These are phyloP conservation scores for Nothobranchius kuhntae DNA, from an alignment of 2,113 vertebrate species.

Conservation along the genomic window DNA sequence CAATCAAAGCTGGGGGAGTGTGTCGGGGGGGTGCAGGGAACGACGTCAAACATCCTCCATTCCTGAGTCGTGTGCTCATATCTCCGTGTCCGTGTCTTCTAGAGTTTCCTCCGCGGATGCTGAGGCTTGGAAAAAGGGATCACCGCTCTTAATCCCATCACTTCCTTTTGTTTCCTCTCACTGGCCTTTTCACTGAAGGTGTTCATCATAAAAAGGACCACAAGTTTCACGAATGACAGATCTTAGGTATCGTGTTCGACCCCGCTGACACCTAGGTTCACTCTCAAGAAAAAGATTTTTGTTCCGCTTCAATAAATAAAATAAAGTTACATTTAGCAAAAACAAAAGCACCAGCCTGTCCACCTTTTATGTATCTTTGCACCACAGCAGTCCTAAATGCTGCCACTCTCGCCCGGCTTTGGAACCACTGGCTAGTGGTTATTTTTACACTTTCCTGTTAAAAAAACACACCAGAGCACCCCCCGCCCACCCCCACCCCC, in stretches of 20 bases:
- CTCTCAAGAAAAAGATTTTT: neutral
- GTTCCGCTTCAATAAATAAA: neutral
- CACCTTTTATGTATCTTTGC: constrained; percentile 26
- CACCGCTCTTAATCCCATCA: constrained; percentile 49
- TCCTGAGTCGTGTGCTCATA: constrained; percentile 78
- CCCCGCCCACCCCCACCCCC: constrained; percentile 65
- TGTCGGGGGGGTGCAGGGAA: constrained; percentile 64
- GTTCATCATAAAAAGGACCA: too few relatives aligned
- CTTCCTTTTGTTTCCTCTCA: constrained; percentile 43
- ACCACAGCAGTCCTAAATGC: constrained; percentile 46
- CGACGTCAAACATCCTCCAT: constrained; percentile 83
- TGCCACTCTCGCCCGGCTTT: constrained; percentile 39
- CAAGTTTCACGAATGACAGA: too few relatives aligned
- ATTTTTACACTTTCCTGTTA: constrained; percentile 98
- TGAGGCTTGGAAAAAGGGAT: constrained; percentile 57
- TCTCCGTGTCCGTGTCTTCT: constrained; percentile 73
- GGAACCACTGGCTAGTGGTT: constrained; percentile 80
- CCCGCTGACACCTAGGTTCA: too few relatives aligned
- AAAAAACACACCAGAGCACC: constrained; percentile 78
- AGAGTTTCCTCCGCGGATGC: constrained; percentile 76
- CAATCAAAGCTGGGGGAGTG: constrained; percentile 63
- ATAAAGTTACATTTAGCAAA: neutral
- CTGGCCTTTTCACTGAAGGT: constrained; percentile 19
- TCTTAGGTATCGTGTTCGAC: too few relatives aligned
- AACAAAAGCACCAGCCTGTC: constrained; percentile 21